A percentile compares a stretch with the other conserved stretches of the same genome.
These are phyloP conservation scores for Peromyscus californicus DNA, from an alignment of 2,113 vertebrate species.

Conservation along the genomic window DNA sequence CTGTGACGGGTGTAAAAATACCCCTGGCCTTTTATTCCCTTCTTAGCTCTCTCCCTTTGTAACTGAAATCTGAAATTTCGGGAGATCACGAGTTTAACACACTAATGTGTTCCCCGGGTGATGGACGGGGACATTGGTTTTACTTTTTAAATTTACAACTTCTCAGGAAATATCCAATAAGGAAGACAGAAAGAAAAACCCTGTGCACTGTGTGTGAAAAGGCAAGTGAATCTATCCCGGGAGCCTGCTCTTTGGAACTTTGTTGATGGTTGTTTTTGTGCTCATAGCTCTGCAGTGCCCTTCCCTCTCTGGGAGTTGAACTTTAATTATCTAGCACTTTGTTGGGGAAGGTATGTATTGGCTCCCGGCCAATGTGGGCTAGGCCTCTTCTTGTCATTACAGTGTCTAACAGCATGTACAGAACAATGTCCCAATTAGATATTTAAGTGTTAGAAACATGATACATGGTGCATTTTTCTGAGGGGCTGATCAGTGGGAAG, in stretches of 20 bases:
- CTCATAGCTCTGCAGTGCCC: constrained; percentile 43
- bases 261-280: constrained; percentile 83
- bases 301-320: constrained; percentile 54
- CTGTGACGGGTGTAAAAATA: constrained; percentile 56
- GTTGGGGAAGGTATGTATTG: constrained; percentile 85
- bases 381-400: constrained; percentile 86
- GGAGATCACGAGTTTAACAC: constrained; percentile 54
- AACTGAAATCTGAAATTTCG: constrained; percentile 67
- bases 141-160: constrained; percentile 40
- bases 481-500: constrained; percentile 59
- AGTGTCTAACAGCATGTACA: constrained; percentile 87
- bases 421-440: constrained; percentile 90
- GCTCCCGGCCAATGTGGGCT: constrained; percentile 85
- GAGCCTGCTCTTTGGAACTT: constrained; percentile 72
- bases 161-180: constrained; percentile 56
- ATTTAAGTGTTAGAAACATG: constrained; percentile 85
- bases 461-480: constrained; percentile 69
- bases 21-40: constrained; percentile 57
- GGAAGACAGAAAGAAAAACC: constrained; percentile 53
- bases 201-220: constrained; percentile 64
- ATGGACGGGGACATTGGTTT: neutral
- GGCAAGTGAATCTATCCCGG: constrained; percentile 58
- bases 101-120: constrained; percentile 3
- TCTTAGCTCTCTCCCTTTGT: constrained; percentile 68
- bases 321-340: constrained; percentile 89